Conservation (phyloP, 2,797 vertebrate genomes). For the Acrossocheilus fasciatus region DNA sequence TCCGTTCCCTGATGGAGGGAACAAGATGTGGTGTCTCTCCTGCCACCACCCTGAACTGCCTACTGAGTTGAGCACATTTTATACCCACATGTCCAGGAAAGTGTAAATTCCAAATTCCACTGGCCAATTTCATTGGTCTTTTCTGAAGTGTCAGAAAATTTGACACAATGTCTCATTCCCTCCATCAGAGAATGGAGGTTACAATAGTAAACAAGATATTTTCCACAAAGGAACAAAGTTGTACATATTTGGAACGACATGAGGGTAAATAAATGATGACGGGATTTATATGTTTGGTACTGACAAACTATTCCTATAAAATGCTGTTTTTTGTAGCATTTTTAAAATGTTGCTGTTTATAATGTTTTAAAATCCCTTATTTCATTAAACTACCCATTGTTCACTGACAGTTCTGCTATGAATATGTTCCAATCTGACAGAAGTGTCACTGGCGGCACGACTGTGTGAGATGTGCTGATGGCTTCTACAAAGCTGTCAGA, state of each 20-base stretch:
- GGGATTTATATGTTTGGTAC: not conserved
- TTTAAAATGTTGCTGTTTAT: not conserved
- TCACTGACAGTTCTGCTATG: slow-evolving; percentile 25
- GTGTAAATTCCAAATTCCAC: not conserved
- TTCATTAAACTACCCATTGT: slow-evolving; percentile 26
- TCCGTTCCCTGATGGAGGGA: too few species aligned
- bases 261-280: not conserved
- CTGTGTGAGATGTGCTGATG: slow-evolving; percentile 75
- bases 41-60: too few species aligned
- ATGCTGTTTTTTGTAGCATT: not conserved
- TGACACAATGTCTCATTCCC: not conserved
- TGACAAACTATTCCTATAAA: not conserved
- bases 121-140: not conserved
- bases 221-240: too few species aligned
- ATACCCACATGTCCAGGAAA: too few species aligned
- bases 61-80: too few species aligned
- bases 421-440: slow-evolving; percentile 55
- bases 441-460: slow-evolving; percentile 13
- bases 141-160: not conserved
- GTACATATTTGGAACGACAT: too few species aligned
- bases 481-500: slow-evolving; percentile 77
- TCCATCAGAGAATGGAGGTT: too few species aligned
- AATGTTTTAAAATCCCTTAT: not conserved
- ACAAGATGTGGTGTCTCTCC: too few species aligned
- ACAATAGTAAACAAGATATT: too few species aligned